A percentile compares a stretch with the other conserved stretches of the same genome.
Conservation (phyloP, 2,113 vertebrate species). For the Myotis davidii region DNA sequence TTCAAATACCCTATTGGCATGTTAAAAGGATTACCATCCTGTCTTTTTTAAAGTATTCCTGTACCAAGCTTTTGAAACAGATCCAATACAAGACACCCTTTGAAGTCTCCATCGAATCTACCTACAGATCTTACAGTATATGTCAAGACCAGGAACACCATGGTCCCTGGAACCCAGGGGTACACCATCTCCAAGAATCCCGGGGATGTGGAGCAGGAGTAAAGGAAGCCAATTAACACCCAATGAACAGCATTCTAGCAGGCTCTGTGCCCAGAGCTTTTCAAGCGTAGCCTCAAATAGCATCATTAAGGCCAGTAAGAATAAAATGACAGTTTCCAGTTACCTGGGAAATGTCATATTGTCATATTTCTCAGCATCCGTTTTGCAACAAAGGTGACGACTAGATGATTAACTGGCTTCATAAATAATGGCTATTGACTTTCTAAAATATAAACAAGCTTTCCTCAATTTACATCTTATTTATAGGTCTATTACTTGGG, state of each 20-base stretch:
- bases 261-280: neutral
- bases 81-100: neutral
- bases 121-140: neutral
- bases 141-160: neutral
- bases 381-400: slow-evolving; percentile 1
- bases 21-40: slow-evolving; percentile 49
- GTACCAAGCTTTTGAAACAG: neutral
- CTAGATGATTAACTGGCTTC: neutral
- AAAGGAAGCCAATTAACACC: neutral
- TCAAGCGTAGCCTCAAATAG: neutral
- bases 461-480: neutral
- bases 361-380: neutral
- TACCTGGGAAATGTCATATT: neutral
- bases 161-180: neutral
- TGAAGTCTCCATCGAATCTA: neutral
- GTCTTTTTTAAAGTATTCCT: neutral
- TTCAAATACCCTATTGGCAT: slow-evolving; percentile 54
- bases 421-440: neutral
- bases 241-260: neutral
- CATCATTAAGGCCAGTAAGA: neutral
- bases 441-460: neutral
- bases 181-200: neutral
- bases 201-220: neutral
- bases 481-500: neutral
- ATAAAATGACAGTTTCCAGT: no score